phyloP scores from a whole-genome alignment of 2,113 vertebrate genomes.

The Pogona vitticeps region DNA sequence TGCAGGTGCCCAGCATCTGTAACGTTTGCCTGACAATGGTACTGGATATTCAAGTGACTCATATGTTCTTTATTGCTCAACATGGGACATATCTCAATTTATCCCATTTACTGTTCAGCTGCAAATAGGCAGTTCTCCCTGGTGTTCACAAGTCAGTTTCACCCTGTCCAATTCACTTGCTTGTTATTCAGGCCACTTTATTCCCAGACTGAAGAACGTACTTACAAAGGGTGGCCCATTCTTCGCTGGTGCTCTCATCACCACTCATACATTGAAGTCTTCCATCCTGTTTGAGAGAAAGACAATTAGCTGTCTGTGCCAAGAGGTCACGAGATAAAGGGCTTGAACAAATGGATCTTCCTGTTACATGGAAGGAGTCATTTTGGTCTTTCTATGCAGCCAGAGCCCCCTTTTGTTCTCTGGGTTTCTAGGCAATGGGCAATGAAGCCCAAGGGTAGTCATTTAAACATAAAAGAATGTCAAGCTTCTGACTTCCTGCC shows the following conservation, averaged over 20 bases:
- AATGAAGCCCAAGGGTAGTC: constrained; percentile 25
- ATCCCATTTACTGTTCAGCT: constrained; percentile 58
- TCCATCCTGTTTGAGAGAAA: constrained; percentile 4
- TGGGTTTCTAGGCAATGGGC: constrained; percentile 1
- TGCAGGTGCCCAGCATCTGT: neutral
- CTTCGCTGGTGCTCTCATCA: constrained; percentile 2
- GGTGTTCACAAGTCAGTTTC: neutral
- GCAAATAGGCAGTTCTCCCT: constrained; percentile 24
- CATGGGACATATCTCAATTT: constrained; percentile 8
- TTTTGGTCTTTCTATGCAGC: constrained; percentile 3
- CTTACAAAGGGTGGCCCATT: neutral
- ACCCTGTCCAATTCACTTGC: rapidly evolving
- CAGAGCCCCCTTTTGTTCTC: neutral
- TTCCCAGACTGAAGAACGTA: constrained; percentile 15
- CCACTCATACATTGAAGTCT: constrained; percentile 8
- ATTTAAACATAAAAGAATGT: constrained; percentile 46
- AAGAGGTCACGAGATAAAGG: constrained; percentile 27
- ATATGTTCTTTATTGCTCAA: neutral
- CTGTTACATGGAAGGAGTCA: neutral
- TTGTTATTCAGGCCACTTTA: neutral
- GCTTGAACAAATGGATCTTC: constrained; percentile 30
- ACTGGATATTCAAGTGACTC: neutral
- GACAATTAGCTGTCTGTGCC: constrained; percentile 38
- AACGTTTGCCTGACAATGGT: neutral
- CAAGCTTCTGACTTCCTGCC: constrained; percentile 29